Conservation (phyloP, 2,888 invertebrate genomes). For the Saturnia japonica region DNA sequence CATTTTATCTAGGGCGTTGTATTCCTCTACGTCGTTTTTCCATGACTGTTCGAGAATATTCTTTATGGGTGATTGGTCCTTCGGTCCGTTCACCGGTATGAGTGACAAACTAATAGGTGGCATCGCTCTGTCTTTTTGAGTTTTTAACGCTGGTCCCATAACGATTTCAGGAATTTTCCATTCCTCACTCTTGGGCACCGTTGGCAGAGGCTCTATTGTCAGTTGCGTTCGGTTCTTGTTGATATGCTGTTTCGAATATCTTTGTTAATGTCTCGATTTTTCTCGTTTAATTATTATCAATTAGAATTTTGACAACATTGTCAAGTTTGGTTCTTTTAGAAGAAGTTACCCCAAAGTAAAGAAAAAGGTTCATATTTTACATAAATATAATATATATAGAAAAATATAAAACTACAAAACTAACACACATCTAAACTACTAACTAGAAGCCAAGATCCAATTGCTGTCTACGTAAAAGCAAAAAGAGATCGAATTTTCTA, state of each 20-base stretch:
- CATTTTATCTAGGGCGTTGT: slow-evolving; percentile 78
- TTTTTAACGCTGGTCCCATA: slow-evolving; percentile 59
- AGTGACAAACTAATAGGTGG: slow-evolving; percentile 75
- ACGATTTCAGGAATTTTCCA: slow-evolving; percentile 71
- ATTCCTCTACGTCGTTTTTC: slow-evolving; percentile 67
- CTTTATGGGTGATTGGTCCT: slow-evolving; percentile 67
- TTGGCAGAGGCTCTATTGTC: slow-evolving; percentile 72
- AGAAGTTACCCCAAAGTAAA: slow-evolving; percentile 37
- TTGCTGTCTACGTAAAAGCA: slow-evolving; percentile 72
- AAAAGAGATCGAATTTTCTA: slow-evolving; percentile 55
- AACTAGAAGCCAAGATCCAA: slow-evolving; percentile 67
- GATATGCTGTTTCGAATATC: slow-evolving; percentile 75
- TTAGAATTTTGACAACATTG: slow-evolving; percentile 79
- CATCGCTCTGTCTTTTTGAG: slow-evolving; percentile 65
- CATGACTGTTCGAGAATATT: slow-evolving; percentile 61
- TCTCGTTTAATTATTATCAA: slow-evolving; percentile 70
- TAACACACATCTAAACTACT: slow-evolving; percentile 68
- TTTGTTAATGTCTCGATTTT: slow-evolving; percentile 28
- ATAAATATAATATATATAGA: slow-evolving; percentile 46
- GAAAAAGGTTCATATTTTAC: slow-evolving; percentile 46
- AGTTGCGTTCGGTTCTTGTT: slow-evolving; percentile 77
- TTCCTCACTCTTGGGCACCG: slow-evolving; percentile 54
- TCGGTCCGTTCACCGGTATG: slow-evolving; percentile 69
- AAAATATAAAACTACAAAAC: slow-evolving; percentile 49
- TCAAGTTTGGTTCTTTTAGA: slow-evolving; percentile 48